Percentiles rank a stretch among this genome's conserved stretches.
These are phyloP conservation scores for Morphnarchus princeps DNA, from an alignment of 2,113 vertebrate species.

Conservation along the genomic window DNA sequence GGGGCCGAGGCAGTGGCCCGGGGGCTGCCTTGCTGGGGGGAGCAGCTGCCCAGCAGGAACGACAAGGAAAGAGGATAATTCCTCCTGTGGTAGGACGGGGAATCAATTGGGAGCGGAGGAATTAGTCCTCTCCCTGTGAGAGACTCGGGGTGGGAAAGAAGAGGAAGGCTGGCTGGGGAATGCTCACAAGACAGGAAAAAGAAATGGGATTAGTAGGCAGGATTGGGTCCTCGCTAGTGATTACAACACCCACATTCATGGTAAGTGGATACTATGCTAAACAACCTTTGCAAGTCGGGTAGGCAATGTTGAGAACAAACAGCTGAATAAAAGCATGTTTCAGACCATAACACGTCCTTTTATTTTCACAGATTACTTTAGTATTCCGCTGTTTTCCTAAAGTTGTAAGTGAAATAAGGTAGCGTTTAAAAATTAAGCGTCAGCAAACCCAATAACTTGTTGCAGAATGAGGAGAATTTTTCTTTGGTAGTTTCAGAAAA, in stretches of 20 bases:
- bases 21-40: not conserved
- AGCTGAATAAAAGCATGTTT: not conserved
- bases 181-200: not conserved
- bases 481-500: not conserved
- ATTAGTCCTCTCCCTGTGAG: not conserved
- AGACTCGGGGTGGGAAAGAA: not conserved
- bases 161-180: not conserved
- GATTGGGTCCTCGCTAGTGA: not conserved
- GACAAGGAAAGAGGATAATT: not conserved
- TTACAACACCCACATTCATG: not conserved
- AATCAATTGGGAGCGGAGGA: not conserved
- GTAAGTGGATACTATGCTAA: not conserved
- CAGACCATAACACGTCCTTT: not conserved
- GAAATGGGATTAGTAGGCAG: not conserved
- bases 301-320: not conserved
- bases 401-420: not conserved
- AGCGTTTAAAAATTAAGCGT: not conserved
- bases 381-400: not conserved
- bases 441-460: not conserved
- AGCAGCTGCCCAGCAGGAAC: not conserved
- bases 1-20: not conserved
- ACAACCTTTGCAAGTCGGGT: not conserved
- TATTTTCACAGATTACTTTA: not conserved
- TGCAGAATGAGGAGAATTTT: not conserved
- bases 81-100: fast-evolving